phyloP scores from a whole-genome alignment of 2,113 vertebrate species.

The Muntiacus reevesi region DNA sequence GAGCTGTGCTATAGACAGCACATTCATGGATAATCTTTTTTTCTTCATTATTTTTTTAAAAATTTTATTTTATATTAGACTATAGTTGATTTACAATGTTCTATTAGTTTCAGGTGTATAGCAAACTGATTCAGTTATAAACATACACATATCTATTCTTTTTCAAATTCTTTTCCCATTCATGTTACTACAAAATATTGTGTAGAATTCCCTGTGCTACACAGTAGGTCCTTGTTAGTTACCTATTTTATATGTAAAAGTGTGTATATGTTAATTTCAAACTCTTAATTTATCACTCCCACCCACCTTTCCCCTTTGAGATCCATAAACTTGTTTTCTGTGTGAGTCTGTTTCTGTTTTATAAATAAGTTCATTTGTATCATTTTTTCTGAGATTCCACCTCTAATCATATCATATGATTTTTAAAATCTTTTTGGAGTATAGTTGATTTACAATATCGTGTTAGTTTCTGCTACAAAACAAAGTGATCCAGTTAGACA shows the following conservation, averaged over 20 bases:
- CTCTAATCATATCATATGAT: neutral
- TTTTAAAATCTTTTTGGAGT: neutral
- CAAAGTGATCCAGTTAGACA: neutral
- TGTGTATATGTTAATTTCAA: neutral
- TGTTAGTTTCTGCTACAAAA: neutral
- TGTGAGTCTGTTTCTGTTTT: neutral
- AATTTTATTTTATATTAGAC: neutral
- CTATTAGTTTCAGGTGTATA: neutral
- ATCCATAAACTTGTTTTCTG: neutral
- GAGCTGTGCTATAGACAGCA: neutral
- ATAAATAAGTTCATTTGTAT: neutral
- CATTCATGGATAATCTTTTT: neutral
- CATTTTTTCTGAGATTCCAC: neutral
- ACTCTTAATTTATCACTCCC: neutral
- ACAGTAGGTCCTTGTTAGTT: neutral
- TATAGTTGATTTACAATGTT: neutral
- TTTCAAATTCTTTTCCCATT: neutral
- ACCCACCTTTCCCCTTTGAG: neutral
- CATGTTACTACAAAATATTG: neutral
- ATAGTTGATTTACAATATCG: neutral
- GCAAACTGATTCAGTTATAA: neutral
- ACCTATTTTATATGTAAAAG: neutral
- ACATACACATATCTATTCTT: neutral
- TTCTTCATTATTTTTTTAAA: neutral
- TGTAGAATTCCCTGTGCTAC: neutral